Evolutionary conservation across 2,888 invertebrate species (phyloP).

Genomic region (Drosophila colorata): DNA sequence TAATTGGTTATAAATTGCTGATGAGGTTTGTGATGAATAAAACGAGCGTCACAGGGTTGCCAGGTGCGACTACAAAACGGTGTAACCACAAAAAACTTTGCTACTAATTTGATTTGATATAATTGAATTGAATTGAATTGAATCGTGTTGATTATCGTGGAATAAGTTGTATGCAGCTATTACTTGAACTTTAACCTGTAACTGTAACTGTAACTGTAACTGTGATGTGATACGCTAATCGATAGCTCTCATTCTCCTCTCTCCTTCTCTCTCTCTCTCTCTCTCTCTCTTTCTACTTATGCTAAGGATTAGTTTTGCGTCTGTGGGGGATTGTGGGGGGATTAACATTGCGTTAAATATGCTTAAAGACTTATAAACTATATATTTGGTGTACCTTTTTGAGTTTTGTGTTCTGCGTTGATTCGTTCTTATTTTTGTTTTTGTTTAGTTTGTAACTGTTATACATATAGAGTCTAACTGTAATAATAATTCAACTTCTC

Average conservation of each 20-base stretch:
- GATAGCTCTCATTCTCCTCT: constrained; percentile 30
- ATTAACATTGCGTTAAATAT: constrained; percentile 68
- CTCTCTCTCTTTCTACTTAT: constrained; percentile 45
- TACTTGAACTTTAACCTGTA: constrained; percentile 42
- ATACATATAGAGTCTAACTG: constrained; percentile 49
- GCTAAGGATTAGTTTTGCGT: constrained; percentile 34
- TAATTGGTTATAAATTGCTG: constrained; percentile 59
- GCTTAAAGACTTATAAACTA: constrained; percentile 78
- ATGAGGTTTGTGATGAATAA: constrained; percentile 49
- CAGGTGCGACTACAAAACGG: constrained; percentile 42
- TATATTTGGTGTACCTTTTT: constrained; percentile 84
- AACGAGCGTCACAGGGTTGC: constrained; percentile 44
- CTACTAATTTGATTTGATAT: constrained; percentile 35
- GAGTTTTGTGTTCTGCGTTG: constrained; percentile 79
- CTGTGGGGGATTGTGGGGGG: constrained; percentile 22
- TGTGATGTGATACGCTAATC: constrained; percentile 47
- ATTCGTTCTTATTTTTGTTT: constrained; percentile 16
- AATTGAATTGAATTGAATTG: neutral
- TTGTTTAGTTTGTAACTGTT: constrained; percentile 59
- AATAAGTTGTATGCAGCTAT: constrained; percentile 25
- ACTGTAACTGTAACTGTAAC: constrained; percentile 35
- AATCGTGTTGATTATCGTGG: constrained; percentile 25
- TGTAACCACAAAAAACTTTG: constrained; percentile 33
- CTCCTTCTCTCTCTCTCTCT: constrained; percentile 1
- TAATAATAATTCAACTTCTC: constrained; percentile 45